A percentile compares a stretch with the other conserved stretches of the same genome.
Conservation (phyloP, 2,888 invertebrate genomes). For the Agonopterix arenella region DNA sequence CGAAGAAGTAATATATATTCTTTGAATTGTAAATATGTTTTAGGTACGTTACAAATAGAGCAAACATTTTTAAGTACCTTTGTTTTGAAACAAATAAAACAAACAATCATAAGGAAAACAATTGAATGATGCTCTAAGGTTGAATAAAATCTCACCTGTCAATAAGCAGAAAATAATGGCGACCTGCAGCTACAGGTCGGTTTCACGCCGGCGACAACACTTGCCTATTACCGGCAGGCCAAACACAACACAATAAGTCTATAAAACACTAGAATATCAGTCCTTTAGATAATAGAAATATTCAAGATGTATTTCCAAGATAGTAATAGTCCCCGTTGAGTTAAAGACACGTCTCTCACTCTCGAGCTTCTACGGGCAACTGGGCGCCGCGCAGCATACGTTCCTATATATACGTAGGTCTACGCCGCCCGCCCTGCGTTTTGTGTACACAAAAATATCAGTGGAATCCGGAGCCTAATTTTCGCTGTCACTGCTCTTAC, state of each 20-base stretch:
- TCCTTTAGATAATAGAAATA: too few species aligned
- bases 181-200: background rate
- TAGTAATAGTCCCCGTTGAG: conserved; percentile 7
- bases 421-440: conserved; percentile 56
- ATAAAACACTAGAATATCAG: conserved; percentile 20
- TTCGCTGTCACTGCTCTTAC: conserved; percentile 63
- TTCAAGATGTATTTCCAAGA: too few species aligned
- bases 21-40: too few species aligned
- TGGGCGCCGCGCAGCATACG: conserved; percentile 56
- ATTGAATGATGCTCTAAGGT: too few species aligned
- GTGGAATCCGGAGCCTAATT: conserved; percentile 70
- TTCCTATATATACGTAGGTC: conserved; percentile 59
- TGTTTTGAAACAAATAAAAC: too few species aligned
- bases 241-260: conserved; percentile 31
- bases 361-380: conserved; percentile 44
- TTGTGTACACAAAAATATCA: conserved; percentile 66
- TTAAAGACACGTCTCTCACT: conserved; percentile 27
- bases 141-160: conserved; percentile 1
- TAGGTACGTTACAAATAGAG: too few species aligned
- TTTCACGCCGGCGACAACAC: conserved; percentile 8
- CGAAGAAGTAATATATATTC: too few species aligned
- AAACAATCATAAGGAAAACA: too few species aligned
- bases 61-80: too few species aligned
- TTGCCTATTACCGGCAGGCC: background rate
- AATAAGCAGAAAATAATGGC: background rate